A percentile compares a stretch with the other conserved stretches of the same genome.
These are phyloP conservation scores for Cancer borealis DNA, from an alignment of 2,888 invertebrate genomes.

Conservation along the genomic window DNA sequence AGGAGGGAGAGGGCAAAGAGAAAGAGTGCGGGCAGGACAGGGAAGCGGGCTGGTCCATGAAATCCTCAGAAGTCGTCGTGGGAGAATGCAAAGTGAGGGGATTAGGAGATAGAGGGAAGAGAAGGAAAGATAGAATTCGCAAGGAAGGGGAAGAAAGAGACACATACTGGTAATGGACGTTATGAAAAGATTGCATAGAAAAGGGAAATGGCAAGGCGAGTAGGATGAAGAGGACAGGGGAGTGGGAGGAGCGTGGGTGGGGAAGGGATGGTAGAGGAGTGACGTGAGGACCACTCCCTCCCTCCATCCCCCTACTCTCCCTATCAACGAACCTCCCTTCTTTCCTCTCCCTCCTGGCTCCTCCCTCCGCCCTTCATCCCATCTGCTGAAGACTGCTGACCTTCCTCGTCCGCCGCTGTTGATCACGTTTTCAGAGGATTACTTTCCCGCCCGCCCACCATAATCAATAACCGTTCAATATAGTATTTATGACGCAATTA, in stretches of 20 bases:
- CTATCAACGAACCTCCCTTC: constrained; percentile 3
- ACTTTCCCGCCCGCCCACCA: neutral
- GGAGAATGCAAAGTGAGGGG: constrained; percentile 7
- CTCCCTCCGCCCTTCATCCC: neutral
- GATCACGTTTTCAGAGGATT: neutral
- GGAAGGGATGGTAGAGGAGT: neutral
- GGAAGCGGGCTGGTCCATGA: neutral
- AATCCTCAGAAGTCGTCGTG: constrained; percentile 23
- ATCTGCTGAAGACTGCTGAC: neutral
- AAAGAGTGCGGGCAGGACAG: neutral
- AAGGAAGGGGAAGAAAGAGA: constrained; percentile 21
- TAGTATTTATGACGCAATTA: neutral
- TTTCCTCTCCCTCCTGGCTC: neutral
- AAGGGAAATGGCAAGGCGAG: constrained; percentile 11
- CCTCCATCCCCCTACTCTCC: neutral
- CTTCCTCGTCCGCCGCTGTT: neutral
- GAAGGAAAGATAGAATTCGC: constrained; percentile 14
- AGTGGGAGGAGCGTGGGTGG: neutral
- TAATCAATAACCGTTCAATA: neutral
- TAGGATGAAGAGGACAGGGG: neutral
- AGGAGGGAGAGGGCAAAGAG: neutral
- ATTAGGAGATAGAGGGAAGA: constrained; percentile 15
- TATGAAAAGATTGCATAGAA: constrained; percentile 22
- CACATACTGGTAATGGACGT: neutral
- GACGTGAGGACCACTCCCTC: neutral